These are phyloP conservation scores for Bactericera cockerelli DNA, from an alignment of 1,140 invertebrate genomes.

Conservation along the genomic window DNA sequence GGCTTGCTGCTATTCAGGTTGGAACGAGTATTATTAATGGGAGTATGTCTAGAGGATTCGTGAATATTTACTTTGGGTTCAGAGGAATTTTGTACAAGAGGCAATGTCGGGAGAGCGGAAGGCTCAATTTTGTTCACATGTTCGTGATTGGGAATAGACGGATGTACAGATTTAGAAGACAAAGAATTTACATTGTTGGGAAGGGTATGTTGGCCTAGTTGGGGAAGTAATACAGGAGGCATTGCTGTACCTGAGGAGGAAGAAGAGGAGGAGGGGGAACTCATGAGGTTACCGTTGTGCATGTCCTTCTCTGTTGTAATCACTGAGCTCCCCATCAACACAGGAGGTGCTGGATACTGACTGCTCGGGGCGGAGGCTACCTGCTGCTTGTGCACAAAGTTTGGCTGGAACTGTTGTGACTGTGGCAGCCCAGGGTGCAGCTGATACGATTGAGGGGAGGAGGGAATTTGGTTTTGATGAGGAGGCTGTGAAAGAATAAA, in stretches of 20 bases:
- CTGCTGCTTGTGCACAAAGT: not conserved
- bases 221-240: not conserved
- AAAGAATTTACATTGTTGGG: not conserved
- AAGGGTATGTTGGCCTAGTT: not conserved
- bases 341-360: not conserved
- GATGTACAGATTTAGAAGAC: not conserved
- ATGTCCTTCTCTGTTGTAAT: conserved; percentile 14
- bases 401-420: not conserved
- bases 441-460: conserved; percentile 12
- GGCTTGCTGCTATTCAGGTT: not conserved
- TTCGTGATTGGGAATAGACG: conserved; percentile 2
- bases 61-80: too few relatives aligned
- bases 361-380: not conserved
- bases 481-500: too few relatives aligned
- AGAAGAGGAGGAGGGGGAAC: conserved; percentile 2
- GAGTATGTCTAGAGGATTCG: not conserved
- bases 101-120: not conserved
- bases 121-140: not conserved
- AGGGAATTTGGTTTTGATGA: conserved; percentile 20
- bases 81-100: too few relatives aligned
- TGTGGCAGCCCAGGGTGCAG: conserved; percentile 17
- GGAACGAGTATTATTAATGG: not conserved
- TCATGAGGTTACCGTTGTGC: conserved; percentile 11
- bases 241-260: conserved; percentile 6
- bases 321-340: conserved; percentile 14